Percentiles rank a stretch among this genome's conserved stretches.
phyloP scores from a whole-genome alignment of 37 sponge, comb jelly and placozoan species.

The Ephydatia muelleri region DNA sequence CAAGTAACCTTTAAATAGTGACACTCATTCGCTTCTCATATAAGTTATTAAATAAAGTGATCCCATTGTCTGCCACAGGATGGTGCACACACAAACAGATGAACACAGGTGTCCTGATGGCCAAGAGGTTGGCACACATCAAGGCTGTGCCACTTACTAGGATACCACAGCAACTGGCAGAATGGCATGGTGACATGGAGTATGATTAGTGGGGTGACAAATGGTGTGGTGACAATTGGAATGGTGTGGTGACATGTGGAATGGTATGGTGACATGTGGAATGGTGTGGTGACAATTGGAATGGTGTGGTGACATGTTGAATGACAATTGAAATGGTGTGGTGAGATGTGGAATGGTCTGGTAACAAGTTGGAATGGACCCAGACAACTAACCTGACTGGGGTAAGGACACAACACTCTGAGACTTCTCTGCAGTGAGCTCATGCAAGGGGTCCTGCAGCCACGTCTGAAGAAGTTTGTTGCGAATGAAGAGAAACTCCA shows the following conservation, averaged over 20 bases:
- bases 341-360: not conserved
- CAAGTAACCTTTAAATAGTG: too few species aligned
- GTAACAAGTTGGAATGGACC: not conserved
- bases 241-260: not conserved
- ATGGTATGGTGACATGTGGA: not conserved
- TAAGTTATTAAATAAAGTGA: too few species aligned
- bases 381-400: conserved; percentile 48
- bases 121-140: too few species aligned
- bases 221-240: not conserved
- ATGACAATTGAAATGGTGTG: not conserved
- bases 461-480: conserved; percentile 89
- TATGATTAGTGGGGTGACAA: too few species aligned
- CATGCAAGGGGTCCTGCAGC: conserved; percentile 77
- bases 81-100: too few species aligned
- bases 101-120: too few species aligned
- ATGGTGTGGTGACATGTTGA: not conserved
- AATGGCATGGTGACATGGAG: not conserved
- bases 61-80: too few species aligned
- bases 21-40: too few species aligned
- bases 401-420: conserved; percentile 71
- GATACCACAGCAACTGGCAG: not conserved
- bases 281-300: not conserved
- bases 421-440: conserved; percentile 86
- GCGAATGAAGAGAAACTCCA: conserved; percentile 89
- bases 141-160: too few species aligned